phyloP scores from a whole-genome alignment of 2,113 vertebrate species.

The Melanerpes aurifrons region DNA sequence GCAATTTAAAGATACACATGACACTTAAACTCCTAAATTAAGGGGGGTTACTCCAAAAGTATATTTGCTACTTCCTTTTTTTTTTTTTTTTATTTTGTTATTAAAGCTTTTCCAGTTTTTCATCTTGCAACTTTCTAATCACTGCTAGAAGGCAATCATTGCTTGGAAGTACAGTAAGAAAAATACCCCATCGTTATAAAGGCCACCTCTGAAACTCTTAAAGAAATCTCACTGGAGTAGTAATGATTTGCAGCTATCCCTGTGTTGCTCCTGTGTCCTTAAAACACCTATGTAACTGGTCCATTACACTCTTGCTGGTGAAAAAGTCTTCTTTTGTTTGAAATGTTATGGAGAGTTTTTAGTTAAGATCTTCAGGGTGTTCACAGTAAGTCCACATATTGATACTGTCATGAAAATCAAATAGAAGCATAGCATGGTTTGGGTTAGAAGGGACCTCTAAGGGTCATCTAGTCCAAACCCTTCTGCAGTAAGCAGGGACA shows the following conservation, averaged over 20 bases:
- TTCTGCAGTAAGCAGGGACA: too few relatives aligned
- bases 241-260: neutral
- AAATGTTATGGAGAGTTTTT: neutral
- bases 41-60: neutral
- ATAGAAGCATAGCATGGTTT: neutral
- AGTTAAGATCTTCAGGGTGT: neutral
- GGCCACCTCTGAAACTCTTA: neutral
- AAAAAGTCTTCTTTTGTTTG: neutral
- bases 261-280: neutral
- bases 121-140: neutral
- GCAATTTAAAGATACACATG: conserved; percentile 55
- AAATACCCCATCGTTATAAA: neutral
- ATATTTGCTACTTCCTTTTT: neutral
- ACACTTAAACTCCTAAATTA: conserved; percentile 33
- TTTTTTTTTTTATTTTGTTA: neutral
- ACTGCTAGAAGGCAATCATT: neutral
- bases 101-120: neutral
- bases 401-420: neutral
- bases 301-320: neutral
- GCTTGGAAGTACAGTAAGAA: neutral
- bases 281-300: neutral
- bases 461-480: too few relatives aligned
- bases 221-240: neutral
- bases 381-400: neutral
- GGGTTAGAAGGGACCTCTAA: too few relatives aligned